These are phyloP conservation scores for Strigamia crassipes DNA, from an alignment of 2,888 invertebrate genomes.

Conservation along the genomic window DNA sequence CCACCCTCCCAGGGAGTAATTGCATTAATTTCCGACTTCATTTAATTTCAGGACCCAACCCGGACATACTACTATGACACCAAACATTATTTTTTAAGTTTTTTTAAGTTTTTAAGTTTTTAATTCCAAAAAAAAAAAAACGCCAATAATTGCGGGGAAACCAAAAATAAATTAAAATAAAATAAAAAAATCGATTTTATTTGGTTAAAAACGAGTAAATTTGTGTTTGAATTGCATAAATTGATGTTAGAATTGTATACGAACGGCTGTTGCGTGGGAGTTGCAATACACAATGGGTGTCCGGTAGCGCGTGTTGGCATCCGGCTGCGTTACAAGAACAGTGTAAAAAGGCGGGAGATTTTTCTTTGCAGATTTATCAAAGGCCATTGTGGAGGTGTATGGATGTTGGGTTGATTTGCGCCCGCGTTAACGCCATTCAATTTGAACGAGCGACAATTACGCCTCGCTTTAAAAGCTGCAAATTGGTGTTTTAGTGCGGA, in stretches of 20 bases:
- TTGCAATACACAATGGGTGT: too few species aligned
- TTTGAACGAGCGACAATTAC: too few species aligned
- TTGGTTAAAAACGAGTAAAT: too few species aligned
- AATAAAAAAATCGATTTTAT: too few species aligned
- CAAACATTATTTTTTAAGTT: background rate
- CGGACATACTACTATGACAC: background rate
- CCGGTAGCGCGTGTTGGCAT: too few species aligned
- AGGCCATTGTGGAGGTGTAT: background rate
- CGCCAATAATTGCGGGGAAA: too few species aligned
- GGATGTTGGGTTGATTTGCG: background rate
- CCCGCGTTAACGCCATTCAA: background rate
- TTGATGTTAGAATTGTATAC: too few species aligned
- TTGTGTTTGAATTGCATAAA: too few species aligned
- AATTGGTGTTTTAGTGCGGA: background rate
- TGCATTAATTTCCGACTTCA: background rate
- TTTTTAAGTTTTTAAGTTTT: background rate
- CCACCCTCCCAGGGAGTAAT: background rate
- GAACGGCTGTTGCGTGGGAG: too few species aligned
- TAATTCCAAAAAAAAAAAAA: too few species aligned
- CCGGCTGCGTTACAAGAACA: background rate
- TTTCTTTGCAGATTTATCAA: background rate
- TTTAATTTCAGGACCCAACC: background rate
- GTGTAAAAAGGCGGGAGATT: too few species aligned
- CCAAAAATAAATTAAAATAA: too few species aligned
- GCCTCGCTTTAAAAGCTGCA: background rate